Percentiles rank a stretch among this genome's conserved stretches.
Conservation (phyloP, 2,888 invertebrate species). For the Craniophora ligustri region DNA sequence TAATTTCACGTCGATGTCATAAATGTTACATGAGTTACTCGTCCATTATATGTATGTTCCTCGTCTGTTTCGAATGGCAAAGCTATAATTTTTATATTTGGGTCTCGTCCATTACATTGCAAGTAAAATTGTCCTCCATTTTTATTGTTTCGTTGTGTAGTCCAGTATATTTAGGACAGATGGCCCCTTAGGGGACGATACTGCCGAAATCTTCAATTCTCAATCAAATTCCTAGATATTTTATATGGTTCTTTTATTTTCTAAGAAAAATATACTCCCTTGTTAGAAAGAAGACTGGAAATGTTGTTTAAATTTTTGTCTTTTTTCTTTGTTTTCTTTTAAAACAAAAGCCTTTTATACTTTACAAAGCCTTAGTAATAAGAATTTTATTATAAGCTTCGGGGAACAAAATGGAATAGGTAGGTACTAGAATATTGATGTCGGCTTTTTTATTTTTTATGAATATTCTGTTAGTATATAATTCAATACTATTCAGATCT, state of each 20-base stretch:
- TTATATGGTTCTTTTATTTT: constrained; percentile 26
- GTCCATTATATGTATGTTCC: no score
- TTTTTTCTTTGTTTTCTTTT: not conserved
- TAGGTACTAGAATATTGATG: no score
- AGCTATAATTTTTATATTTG: constrained; percentile 9
- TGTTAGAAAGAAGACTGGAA: not conserved
- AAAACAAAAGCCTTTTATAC: not conserved
- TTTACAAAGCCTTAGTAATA: not conserved
- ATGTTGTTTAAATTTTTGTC: not conserved
- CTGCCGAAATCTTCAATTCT: constrained; percentile 25
- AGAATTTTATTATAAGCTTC: not conserved
- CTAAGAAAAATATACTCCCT: constrained; percentile 1
- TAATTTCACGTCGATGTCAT: no score
- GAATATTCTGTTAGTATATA: no score
- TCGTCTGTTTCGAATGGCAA: no score
- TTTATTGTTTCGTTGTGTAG: constrained; percentile 35
- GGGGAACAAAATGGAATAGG: no score
- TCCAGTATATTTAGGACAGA: constrained; percentile 30
- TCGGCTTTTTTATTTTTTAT: no score
- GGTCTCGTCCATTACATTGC: constrained; percentile 12
- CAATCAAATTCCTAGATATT: constrained; percentile 29
- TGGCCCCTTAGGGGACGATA: constrained; percentile 32
- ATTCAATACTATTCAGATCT: no score
- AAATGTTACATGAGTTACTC: no score
- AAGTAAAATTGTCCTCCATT: constrained; percentile 14